phyloP scores from a whole-genome alignment of 2,888 invertebrate genomes.

The Eupithecia insigniata region DNA sequence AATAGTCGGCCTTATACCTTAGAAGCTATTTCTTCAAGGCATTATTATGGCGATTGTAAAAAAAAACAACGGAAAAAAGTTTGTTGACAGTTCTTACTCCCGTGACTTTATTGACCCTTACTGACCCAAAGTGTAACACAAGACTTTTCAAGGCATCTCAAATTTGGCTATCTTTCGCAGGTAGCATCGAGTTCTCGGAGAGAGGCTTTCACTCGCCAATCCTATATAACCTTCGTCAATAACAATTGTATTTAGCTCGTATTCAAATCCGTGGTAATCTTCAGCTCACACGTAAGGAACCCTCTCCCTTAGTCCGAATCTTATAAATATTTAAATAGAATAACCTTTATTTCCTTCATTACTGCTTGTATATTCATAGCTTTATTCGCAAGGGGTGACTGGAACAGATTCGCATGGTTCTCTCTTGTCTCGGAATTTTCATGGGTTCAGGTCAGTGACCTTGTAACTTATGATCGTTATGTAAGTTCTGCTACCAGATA shows the following conservation, averaged over 20 bases:
- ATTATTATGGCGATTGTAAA: too few species aligned
- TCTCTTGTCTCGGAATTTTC: slow-evolving; percentile 26
- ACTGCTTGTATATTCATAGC: slow-evolving; percentile 41
- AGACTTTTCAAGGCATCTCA: background rate
- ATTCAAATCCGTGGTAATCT: slow-evolving; percentile 11
- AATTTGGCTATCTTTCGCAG: background rate
- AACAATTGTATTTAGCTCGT: background rate
- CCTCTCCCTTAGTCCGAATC: slow-evolving; percentile 30
- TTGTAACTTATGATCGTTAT: background rate
- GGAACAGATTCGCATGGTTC: slow-evolving; percentile 27
- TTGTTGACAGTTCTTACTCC: too few species aligned
- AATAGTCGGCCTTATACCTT: too few species aligned
- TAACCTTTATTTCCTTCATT: slow-evolving; percentile 46
- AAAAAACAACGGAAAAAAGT: too few species aligned
- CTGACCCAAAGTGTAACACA: background rate
- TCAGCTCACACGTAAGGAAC: slow-evolving; percentile 17
- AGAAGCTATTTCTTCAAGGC: too few species aligned
- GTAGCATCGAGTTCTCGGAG: background rate
- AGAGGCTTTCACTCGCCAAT: background rate
- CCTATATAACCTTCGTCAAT: background rate
- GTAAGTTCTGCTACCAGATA: background rate
- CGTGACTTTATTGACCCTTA: too few species aligned
- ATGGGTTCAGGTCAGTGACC: slow-evolving; percentile 24
- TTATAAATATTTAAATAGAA: slow-evolving; percentile 45
- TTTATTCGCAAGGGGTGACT: slow-evolving; percentile 35